A percentile compares a stretch with the other conserved stretches of the same genome.
phyloP scores from a whole-genome alignment of 2,797 vertebrate genomes.

The Clarias laeviceps region DNA sequence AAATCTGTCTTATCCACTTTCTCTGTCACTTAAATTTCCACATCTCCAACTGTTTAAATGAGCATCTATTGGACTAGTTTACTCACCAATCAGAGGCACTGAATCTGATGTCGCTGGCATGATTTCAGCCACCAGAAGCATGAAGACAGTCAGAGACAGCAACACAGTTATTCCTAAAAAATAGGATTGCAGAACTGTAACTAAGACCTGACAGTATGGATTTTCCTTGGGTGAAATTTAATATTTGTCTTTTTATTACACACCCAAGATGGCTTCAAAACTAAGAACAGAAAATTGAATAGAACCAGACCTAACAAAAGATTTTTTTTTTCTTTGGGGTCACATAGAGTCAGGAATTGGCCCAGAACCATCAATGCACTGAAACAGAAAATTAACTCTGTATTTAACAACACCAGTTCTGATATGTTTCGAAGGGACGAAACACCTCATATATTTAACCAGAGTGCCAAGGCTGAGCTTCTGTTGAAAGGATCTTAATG shows the following conservation, averaged over 20 bases:
- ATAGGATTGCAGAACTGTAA: background rate
- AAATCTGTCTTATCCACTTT: background rate
- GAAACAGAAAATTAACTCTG: too few relatives aligned
- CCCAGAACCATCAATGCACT: too few relatives aligned
- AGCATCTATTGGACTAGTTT: background rate
- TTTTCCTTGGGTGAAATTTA: too few relatives aligned
- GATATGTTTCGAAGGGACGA: too few relatives aligned
- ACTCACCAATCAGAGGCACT: slow-evolving; percentile 92
- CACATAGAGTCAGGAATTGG: too few relatives aligned
- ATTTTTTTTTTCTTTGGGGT: too few relatives aligned
- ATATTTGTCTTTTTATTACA: too few relatives aligned
- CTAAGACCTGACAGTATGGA: too few relatives aligned
- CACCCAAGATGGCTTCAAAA: too few relatives aligned
- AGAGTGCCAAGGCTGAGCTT: background rate
- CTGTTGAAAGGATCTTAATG: slow-evolving; percentile 34
- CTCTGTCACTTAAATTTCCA: slow-evolving; percentile 6
- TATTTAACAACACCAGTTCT: too few relatives aligned
- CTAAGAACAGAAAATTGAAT: too few relatives aligned
- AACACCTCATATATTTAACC: slow-evolving; percentile 10
- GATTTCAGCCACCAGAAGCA: slow-evolving; percentile 93
- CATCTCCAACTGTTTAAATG: slow-evolving; percentile 1
- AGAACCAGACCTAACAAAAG: too few relatives aligned
- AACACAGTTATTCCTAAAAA: slow-evolving; percentile 90
- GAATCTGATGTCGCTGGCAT: slow-evolving; percentile 97
- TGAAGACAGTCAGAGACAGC: slow-evolving; percentile 92